Conservation (phyloP, 1,140 invertebrate genomes). For the Samia ricini region DNA sequence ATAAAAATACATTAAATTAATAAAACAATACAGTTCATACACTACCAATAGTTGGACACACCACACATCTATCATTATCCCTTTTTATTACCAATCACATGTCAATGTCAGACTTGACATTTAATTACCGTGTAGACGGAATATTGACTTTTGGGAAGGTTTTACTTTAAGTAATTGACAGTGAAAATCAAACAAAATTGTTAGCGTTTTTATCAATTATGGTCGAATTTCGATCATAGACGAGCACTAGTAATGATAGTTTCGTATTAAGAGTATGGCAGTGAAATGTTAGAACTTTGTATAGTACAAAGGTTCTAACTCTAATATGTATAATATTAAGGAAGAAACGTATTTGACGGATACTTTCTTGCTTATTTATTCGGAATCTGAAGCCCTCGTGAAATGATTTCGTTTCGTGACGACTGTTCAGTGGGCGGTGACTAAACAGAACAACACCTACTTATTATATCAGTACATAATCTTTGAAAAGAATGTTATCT, state of each 20-base stretch:
- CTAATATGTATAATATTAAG: constrained; percentile 1
- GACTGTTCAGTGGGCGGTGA: constrained; percentile 47
- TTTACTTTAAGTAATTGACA: too few species aligned
- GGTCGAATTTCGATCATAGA: neutral
- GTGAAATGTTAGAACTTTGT: neutral
- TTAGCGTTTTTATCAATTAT: too few species aligned
- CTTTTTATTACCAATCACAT: too few species aligned
- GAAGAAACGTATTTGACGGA: neutral
- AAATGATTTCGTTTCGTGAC: constrained; percentile 14
- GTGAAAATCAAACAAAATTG: too few species aligned
- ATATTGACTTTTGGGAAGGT: too few species aligned
- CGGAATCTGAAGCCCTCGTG: constrained; percentile 2
- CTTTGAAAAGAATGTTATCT: neutral
- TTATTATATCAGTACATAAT: constrained; percentile 11
- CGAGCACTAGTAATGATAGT: neutral
- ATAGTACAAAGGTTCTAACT: neutral
- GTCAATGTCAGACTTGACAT: too few species aligned
- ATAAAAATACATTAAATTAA: too few species aligned
- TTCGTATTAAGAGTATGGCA: neutral
- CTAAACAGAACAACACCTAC: constrained; percentile 62
- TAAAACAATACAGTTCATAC: too few species aligned
- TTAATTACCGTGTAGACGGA: too few species aligned
- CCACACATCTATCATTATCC: too few species aligned
- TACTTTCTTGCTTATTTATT: constrained; percentile 6
- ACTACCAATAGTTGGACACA: too few species aligned